phyloP scores from a whole-genome alignment of 2,888 invertebrate species.

The Orthosia cruda region DNA sequence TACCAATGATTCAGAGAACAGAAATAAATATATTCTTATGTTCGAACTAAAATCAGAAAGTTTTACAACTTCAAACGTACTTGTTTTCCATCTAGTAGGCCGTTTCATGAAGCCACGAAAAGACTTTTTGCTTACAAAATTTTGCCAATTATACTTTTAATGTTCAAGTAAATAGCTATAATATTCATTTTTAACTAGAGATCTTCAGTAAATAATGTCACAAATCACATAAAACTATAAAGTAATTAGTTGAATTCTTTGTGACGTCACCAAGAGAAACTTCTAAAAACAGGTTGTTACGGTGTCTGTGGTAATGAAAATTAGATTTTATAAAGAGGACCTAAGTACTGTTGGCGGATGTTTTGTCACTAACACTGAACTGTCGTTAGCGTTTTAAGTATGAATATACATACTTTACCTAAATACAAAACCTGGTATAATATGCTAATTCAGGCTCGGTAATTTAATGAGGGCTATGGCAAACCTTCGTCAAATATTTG shows the following conservation, averaged over 20 bases:
- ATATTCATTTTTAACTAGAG: slow-evolving; percentile 59
- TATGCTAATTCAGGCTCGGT: slow-evolving; percentile 24
- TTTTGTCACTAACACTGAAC: slow-evolving; percentile 51
- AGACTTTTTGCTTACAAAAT: slow-evolving; percentile 69
- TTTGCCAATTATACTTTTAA: slow-evolving; percentile 72
- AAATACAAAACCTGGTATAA: slow-evolving; percentile 26
- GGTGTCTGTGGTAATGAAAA: slow-evolving; percentile 56
- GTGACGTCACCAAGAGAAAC: slow-evolving; percentile 47
- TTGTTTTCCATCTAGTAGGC: slow-evolving; percentile 44
- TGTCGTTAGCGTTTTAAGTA: slow-evolving; percentile 32
- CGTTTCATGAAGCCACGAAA: slow-evolving; percentile 66
- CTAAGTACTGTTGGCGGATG: slow-evolving; percentile 47
- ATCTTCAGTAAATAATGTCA: slow-evolving; percentile 58
- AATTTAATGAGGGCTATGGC: slow-evolving; percentile 25
- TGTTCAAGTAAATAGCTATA: slow-evolving; percentile 60
- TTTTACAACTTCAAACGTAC: slow-evolving; percentile 3
- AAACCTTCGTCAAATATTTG: slow-evolving; percentile 20
- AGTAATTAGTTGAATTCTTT: slow-evolving; percentile 65
- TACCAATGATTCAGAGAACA: neutral
- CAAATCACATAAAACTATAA: slow-evolving; percentile 64
- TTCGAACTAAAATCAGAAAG: slow-evolving; percentile 19
- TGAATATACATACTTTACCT: slow-evolving; percentile 5
- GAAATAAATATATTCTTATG: neutral
- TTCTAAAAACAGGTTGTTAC: slow-evolving; percentile 53
- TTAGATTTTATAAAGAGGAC: slow-evolving; percentile 60